These are phyloP conservation scores for Emmelina monodactyla DNA, from an alignment of 2,888 invertebrate species.

Conservation along the genomic window DNA sequence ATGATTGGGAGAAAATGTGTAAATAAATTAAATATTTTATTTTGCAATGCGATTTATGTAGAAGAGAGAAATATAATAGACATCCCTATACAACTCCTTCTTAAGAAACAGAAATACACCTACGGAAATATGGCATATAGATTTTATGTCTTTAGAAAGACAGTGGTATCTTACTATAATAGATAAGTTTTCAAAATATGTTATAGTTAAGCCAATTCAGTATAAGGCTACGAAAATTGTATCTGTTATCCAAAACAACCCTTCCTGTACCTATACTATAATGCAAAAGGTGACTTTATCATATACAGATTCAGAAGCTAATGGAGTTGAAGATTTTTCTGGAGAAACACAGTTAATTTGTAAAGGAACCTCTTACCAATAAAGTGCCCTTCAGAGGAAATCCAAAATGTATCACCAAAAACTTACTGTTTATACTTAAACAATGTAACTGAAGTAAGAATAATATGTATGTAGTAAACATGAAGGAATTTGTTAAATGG, in stretches of 20 bases:
- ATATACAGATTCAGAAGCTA: constrained; percentile 1
- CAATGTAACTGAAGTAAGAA: constrained; percentile 1
- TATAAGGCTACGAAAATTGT: constrained; percentile 11
- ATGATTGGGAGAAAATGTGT: constrained; percentile 8
- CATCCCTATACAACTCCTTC: too few relatives aligned
- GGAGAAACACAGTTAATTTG: too few relatives aligned
- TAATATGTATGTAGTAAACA: constrained; percentile 2
- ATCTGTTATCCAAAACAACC: too few relatives aligned
- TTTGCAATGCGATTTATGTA: constrained; percentile 5
- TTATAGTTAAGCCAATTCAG: constrained; percentile 8
- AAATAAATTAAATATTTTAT: constrained; percentile 8
- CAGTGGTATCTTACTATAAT: constrained; percentile 15
- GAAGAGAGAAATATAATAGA: constrained; percentile 13
- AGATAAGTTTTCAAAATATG: too few relatives aligned
- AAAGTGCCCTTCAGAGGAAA: constrained; percentile 1
- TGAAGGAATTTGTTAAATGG: constrained; percentile 4
- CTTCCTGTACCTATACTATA: constrained; percentile 8
- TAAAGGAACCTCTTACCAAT: constrained; percentile 1
- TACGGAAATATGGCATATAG: too few relatives aligned
- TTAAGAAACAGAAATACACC: constrained; percentile 9
- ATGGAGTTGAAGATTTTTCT: constrained; percentile 2
- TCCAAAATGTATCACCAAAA: too few relatives aligned
- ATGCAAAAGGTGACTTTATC: constrained; percentile 8
- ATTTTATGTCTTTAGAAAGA: constrained; percentile 14
- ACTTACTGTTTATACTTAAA: constrained; percentile 2